phyloP scores from a whole-genome alignment of 1,140 invertebrate species.

The Hermetia illucens region DNA sequence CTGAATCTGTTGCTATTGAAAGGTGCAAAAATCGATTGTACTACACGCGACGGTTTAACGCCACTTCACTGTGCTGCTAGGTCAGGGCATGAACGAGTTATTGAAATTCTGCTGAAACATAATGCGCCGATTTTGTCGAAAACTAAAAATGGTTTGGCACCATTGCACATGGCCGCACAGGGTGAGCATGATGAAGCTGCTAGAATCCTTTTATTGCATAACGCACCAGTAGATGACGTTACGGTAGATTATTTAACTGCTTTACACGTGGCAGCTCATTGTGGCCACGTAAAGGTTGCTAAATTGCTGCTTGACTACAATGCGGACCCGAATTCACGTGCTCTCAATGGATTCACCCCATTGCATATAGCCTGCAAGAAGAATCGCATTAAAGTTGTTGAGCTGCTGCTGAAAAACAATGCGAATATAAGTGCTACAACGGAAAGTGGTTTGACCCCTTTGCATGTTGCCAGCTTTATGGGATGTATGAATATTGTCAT shows the following conservation, averaged over 20 bases:
- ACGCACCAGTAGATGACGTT: conserved; percentile 92
- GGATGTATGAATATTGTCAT: conserved; percentile 99
- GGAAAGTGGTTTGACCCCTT: conserved; percentile 76
- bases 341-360: conserved; percentile 96
- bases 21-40: conserved; percentile 85
- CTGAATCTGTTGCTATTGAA: conserved; percentile 68
- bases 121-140: conserved; percentile 90
- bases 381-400: conserved; percentile 92
- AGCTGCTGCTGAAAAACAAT: conserved; percentile 89
- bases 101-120: conserved; percentile 80
- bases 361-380: conserved; percentile 99
- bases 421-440: conserved; percentile 62
- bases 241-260: conserved; percentile 96
- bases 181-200: conserved; percentile 95
- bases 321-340: conserved; percentile 93
- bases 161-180: conserved; percentile 88
- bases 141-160: conserved; percentile 91
- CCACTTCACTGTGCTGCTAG: conserved; percentile 85
- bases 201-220: conserved; percentile 77
- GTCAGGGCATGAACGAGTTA: conserved; percentile 92
- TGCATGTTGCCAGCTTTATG: conserved; percentile 98
- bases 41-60: conserved; percentile 89
- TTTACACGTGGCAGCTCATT: conserved; percentile 90
- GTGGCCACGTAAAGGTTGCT: conserved; percentile 85
- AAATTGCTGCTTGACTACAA: conserved; percentile 85